Evolutionary conservation across 2,113 vertebrate species (phyloP).

Genomic region (Aegithalos caudatus): DNA sequence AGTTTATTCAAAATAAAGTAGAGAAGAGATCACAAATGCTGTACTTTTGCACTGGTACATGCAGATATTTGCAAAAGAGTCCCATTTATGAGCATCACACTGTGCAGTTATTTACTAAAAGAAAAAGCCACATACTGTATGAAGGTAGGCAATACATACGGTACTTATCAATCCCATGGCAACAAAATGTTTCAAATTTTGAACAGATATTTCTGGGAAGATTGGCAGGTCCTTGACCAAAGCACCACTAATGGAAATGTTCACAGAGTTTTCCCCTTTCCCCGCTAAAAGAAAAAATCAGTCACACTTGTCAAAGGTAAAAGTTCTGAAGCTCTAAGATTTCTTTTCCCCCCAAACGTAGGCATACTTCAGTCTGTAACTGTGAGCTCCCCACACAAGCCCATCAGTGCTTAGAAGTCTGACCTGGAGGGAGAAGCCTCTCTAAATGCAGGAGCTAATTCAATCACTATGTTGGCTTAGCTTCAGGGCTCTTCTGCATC

Average conservation of each 20-base stretch:
- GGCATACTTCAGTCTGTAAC: constrained; percentile 2
- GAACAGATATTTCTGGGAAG: constrained; percentile 22
- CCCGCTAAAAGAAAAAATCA: neutral
- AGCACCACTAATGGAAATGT: neutral
- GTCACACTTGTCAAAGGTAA: constrained; percentile 34
- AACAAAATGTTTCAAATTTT: constrained; percentile 15
- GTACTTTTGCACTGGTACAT: neutral
- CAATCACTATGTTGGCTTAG: constrained; percentile 57
- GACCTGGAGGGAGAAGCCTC: constrained; percentile 51
- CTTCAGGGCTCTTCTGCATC: constrained; percentile 41
- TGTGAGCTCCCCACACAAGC: neutral
- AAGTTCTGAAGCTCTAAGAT: constrained; percentile 32
- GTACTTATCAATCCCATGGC: neutral
- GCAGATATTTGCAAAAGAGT: neutral
- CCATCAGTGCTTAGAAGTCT: constrained; percentile 16
- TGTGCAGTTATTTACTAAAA: neutral
- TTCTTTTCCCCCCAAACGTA: neutral
- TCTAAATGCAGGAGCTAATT: constrained; percentile 57
- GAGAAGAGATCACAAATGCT: neutral
- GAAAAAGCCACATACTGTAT: neutral
- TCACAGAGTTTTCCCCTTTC: neutral
- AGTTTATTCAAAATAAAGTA: neutral
- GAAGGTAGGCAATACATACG: neutral
- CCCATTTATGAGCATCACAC: neutral
- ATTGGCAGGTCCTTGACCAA: neutral